These are phyloP conservation scores for Mastomys natalensis DNA, from an alignment of 2,113 vertebrate genomes.

Conservation along the genomic window DNA sequence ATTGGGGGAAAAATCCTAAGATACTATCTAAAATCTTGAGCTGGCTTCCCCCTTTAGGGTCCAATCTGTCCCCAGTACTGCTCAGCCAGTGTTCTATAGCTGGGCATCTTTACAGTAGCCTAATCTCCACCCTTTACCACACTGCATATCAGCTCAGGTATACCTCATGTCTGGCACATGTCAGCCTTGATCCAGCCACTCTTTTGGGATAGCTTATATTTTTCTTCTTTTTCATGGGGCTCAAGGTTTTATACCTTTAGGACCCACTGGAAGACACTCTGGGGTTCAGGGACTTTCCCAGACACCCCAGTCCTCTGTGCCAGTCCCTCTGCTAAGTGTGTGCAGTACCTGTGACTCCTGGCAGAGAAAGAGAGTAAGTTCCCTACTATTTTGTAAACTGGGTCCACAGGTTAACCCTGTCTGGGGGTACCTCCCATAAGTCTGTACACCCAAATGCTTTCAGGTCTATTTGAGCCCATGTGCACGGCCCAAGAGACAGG, in stretches of 20 bases:
- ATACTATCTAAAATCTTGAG: neutral
- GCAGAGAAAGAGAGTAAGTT: neutral
- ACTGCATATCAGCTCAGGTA: neutral
- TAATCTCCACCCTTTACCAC: too few relatives aligned
- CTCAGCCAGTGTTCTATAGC: rapidly evolving
- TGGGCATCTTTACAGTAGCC: neutral
- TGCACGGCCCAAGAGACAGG: neutral
- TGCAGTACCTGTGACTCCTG: rapidly evolving
- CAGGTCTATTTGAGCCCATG: rapidly evolving
- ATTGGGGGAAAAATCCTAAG: neutral
- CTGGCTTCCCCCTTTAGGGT: neutral
- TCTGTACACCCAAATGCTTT: neutral
- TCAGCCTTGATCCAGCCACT: neutral
- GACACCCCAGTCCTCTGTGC: neutral
- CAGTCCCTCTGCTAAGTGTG: too few relatives aligned
- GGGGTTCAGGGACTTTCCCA: neutral
- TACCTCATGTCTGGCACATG: rapidly evolving
- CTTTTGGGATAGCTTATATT: neutral
- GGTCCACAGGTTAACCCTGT: neutral
- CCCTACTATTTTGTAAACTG: neutral
- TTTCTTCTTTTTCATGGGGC: rapidly evolving
- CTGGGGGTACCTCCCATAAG: neutral
- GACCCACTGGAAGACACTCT: rapidly evolving
- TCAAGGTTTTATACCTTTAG: neutral
- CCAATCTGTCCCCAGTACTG: neutral